Evolutionary conservation across 1,140 invertebrate genomes (phyloP), one percentile per base, ranked within the genome.

Genomic region (Temnothorax curvispinosus): DNA sequence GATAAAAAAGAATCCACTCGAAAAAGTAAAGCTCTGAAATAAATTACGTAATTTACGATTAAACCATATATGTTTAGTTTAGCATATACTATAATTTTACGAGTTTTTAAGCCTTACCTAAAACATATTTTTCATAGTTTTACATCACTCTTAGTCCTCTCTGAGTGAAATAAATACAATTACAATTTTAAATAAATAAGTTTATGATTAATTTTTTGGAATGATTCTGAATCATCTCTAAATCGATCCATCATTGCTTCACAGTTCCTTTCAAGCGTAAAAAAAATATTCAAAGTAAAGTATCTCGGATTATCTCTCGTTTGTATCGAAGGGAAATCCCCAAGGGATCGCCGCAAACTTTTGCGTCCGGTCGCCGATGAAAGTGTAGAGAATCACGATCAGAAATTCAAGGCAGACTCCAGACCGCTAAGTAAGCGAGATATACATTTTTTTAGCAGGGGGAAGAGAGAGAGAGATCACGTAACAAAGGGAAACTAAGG

Each of bases 341-440:
- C 18, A 35, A 71, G 32, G 7, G 47, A 74, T 85, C 54, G 32
- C 76, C 81, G 86, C 71, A 84, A 78, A 88, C 88, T 88, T 87
- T 91, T 87, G 85, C 86, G 86, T 91, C 84, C 86, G 58, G 27
- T 87, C 74, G 62, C 47, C 69, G 50, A 54, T 52, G 71, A 76
- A 72, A 65, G 60, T 64, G 74, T 67, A 35, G 13, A 88, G 74
- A 86, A 85, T 50, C 64, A 89, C 80, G 81, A 35, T 52, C 62
- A 32, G 35, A 58, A 69, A 44, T 71, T 80, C 13, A 76, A 54
- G 58, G 9, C 54, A 80, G 78, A 84, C 67, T 88, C 35, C 38
- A 78, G 75, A 86, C 15, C 38, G 64, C 64, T 86, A 50, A 67
- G 56, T 76, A 65, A 80, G 18, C 44, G 44, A 80, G n/a, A 52